These are phyloP conservation scores for Microchirus variegatus DNA, from an alignment of 2,797 vertebrate genomes.

Conservation along the genomic window DNA sequence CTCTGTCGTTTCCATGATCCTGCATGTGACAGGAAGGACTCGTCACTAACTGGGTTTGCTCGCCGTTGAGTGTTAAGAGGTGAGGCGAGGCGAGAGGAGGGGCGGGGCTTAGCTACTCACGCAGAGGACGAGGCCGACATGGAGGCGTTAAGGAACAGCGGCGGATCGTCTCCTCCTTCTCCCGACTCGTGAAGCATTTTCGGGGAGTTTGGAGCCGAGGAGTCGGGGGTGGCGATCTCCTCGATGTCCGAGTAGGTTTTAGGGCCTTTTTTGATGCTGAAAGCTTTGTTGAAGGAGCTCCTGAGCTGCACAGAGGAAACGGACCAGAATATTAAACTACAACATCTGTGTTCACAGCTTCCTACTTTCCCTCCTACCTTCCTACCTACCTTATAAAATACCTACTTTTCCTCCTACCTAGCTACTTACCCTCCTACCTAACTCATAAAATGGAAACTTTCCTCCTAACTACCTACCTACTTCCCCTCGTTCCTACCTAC, in stretches of 20 bases:
- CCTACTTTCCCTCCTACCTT: too few species aligned
- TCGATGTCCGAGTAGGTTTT: slow-evolving; percentile 98
- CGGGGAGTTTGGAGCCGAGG: slow-evolving; percentile 95
- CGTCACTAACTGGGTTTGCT: neutral
- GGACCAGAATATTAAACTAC: too few species aligned
- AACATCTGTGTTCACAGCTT: too few species aligned
- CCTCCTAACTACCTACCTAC: too few species aligned
- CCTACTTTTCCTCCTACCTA: too few species aligned
- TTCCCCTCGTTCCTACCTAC: too few species aligned
- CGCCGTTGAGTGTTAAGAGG: neutral
- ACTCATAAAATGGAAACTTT: too few species aligned
- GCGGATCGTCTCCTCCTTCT: slow-evolving; percentile 74
- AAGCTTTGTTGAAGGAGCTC: slow-evolving; percentile 98
- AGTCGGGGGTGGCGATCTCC: slow-evolving; percentile 94
- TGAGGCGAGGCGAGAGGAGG: neutral
- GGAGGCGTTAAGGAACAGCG: slow-evolving; percentile 79
- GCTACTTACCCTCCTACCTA: too few species aligned
- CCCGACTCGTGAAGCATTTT: slow-evolving; percentile 88
- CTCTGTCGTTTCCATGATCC: slow-evolving; percentile 84
- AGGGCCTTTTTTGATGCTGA: slow-evolving; percentile 96
- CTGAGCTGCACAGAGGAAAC: slow-evolving; percentile 82
- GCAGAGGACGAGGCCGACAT: slow-evolving; percentile 84
- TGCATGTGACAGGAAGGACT: slow-evolving; percentile 32
- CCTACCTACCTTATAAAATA: too few species aligned
- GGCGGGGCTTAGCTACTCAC: slow-evolving; percentile 63